Conservation (phyloP, 2,797 vertebrate species). For the Vespertilio murinus region DNA sequence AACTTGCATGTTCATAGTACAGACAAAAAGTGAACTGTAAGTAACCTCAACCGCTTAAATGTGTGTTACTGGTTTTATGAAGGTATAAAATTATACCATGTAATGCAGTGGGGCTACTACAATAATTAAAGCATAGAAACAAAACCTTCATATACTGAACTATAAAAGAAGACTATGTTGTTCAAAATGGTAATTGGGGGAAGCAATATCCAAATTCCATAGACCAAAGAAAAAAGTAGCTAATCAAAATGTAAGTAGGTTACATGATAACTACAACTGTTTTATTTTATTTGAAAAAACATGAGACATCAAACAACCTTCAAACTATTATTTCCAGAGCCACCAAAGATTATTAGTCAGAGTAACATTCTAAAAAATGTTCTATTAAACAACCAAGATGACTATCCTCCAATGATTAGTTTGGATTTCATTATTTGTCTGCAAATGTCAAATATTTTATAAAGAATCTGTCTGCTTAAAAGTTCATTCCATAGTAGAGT, state of each 20-base stretch:
- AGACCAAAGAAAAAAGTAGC: neutral
- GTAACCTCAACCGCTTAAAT: neutral
- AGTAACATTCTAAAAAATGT: neutral
- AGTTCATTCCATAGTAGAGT: neutral
- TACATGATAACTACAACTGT: neutral
- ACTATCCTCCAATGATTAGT: neutral
- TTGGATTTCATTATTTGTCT: slow-evolving; percentile 26
- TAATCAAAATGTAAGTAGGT: neutral
- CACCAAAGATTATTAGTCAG: neutral
- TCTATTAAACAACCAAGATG: neutral
- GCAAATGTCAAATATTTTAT: slow-evolving; percentile 22
- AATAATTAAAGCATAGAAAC: neutral
- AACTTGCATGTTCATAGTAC: neutral
- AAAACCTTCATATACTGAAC: neutral
- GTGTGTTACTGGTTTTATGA: neutral
- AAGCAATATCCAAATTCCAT: neutral
- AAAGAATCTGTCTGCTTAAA: neutral
- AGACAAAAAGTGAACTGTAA: neutral
- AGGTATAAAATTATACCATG: neutral
- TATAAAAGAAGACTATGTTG: neutral
- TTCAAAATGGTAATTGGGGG: neutral
- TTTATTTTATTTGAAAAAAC: neutral
- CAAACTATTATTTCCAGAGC: neutral
- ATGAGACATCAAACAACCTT: neutral
- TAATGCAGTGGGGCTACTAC: neutral